Conservation (phyloP, 2,113 vertebrate species). For the Sphaerodactylus townsendi region DNA sequence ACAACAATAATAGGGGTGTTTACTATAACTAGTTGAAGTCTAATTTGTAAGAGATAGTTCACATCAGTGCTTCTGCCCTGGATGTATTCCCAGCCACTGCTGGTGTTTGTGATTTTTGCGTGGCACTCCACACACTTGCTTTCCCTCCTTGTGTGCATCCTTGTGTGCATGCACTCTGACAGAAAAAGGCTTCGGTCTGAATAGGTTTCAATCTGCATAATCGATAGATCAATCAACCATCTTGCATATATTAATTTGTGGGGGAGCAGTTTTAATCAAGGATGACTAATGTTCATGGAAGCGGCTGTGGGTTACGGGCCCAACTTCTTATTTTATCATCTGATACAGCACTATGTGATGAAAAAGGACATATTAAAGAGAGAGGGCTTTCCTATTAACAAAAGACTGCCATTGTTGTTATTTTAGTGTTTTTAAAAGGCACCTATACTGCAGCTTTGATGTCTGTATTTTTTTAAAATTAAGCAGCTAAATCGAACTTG, state of each 20-base stretch:
- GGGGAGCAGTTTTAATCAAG: neutral
- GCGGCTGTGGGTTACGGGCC: neutral
- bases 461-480: neutral
- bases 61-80: constrained; percentile 60
- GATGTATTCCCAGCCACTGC: constrained; percentile 44
- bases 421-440: neutral
- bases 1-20: constrained; percentile 69
- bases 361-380: neutral
- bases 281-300: neutral
- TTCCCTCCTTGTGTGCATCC: neutral
- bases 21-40: constrained; percentile 70
- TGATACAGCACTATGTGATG: neutral
- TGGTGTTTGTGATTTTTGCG: constrained; percentile 59
- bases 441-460: neutral
- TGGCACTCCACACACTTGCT: constrained; percentile 21
- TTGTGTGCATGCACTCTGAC: neutral
- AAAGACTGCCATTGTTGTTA: neutral
- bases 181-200: neutral
- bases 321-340: neutral
- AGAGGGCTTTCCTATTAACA: neutral
- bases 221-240: neutral
- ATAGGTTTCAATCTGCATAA: neutral
- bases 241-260: neutral
- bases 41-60: constrained; percentile 74
- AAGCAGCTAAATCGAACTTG: neutral